Conservation (phyloP, 1,140 invertebrate species). For the Melitaea cinxia region DNA sequence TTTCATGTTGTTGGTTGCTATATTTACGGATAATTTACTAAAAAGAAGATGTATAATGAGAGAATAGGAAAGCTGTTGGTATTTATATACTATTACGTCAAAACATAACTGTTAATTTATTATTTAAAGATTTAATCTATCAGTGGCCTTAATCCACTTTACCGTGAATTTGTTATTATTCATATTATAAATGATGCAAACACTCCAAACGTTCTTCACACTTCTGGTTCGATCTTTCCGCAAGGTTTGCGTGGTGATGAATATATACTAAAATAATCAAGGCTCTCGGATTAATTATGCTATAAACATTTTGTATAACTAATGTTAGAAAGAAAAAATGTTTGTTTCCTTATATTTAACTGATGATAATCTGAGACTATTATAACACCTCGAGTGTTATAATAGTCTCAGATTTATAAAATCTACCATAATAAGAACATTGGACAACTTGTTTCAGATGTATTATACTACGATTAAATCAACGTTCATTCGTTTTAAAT, state of each 20-base stretch:
- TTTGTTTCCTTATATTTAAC: no score
- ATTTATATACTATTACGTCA: no score
- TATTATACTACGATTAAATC: no score
- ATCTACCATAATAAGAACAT: constrained; percentile 7
- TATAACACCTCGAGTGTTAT: no score
- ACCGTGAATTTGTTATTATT: constrained; percentile 20
- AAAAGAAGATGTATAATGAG: no score
- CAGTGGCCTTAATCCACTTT: constrained; percentile 37
- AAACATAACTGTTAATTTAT: no score
- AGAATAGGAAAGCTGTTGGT: no score
- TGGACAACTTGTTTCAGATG: neutral
- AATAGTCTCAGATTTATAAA: constrained; percentile 28
- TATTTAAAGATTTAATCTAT: constrained; percentile 26
- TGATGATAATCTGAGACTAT: no score
- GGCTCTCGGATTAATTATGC: neutral
- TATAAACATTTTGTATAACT: neutral
- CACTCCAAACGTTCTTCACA: neutral
- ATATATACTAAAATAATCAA: constrained; percentile 5
- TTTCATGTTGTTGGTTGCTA: no score
- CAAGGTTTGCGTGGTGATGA: constrained; percentile 21
- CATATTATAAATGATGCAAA: constrained; percentile 24
- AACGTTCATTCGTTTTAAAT: no score
- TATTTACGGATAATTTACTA: no score
- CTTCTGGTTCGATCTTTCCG: constrained; percentile 8
- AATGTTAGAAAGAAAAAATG: no score